Base-by-base conservation (phyloP, 1,140 invertebrate species). In the Pogonomyrmex barbatus region DNA sequence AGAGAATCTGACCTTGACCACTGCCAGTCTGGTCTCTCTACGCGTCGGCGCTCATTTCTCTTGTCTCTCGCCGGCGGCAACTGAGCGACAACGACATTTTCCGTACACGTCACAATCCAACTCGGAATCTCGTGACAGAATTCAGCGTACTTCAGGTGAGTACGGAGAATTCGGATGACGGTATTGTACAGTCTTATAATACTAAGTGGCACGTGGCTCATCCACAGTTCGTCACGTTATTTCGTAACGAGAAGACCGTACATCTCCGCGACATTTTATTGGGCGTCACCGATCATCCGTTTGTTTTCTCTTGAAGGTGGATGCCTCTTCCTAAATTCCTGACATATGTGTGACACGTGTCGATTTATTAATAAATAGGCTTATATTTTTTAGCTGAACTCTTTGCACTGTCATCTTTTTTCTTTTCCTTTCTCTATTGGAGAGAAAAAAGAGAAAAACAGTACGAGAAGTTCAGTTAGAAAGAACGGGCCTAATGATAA, bases 221-320 rank as follows among this genome's bases (percentile, higher is more conserved):
- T 42, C 6, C 39, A 5, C 10, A 47, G 42, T 88, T 81, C 63
- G 17, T 58, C 68, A 24, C 24, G 39, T 33, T 71, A 50, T 81
- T 88, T 81, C 62, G 17, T 47, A 81, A 88, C 54, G 47, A 56
- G 14, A 54, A 8, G 8, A 4, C 14, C 47, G 12, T 12, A n/a
- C 17, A 30, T n/a, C n/a, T 45, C 6, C 36, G 3, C 2, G 2
- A 5, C 17, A 52, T 47, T 54, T 30, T 4, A 0, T 17, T 68
- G 39, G 73, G 75, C 65, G 75, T 86, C 12, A 52, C 45, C 87
- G n/a, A 76, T 56, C 50, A 30, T 60, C 12, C 24, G 12, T 79
- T 47, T 54, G 2, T 36, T 84, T 30, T 63, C 52, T 56, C 6
- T 14, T 52, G 4, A 42, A 63, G 36, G 39, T 71, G 17, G 10